A percentile compares a stretch with the other conserved stretches of the same genome.
These are phyloP conservation scores for Pammene fasciana DNA, from an alignment of 2,888 invertebrate genomes.

Conservation along the genomic window DNA sequence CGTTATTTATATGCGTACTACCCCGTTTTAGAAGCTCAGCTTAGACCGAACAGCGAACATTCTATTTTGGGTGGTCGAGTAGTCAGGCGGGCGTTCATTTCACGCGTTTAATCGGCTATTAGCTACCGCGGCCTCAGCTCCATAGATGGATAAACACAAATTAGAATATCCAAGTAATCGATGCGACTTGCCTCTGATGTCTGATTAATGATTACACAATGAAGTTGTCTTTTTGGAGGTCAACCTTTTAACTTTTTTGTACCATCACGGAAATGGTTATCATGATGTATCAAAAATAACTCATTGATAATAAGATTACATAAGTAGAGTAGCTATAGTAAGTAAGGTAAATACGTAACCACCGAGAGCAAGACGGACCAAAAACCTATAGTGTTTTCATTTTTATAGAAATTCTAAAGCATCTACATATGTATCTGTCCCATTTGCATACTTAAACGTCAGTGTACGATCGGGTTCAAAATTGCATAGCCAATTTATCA, in stretches of 20 bases:
- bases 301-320: too few species aligned
- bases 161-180: constrained; percentile 50
- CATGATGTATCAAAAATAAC: background rate
- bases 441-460: too few species aligned
- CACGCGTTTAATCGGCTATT: constrained; percentile 68
- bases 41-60: constrained; percentile 24
- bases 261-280: background rate
- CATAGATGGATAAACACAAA: constrained; percentile 56
- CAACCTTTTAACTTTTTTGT: constrained; percentile 27
- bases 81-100: constrained; percentile 64
- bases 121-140: constrained; percentile 46
- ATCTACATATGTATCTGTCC: too few species aligned
- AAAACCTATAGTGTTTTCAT: too few species aligned
- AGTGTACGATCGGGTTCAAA: too few species aligned
- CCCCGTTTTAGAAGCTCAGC: background rate
- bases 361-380: too few species aligned
- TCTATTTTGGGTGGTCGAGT: constrained; percentile 73
- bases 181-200: constrained; percentile 44
- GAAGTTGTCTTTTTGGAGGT: constrained; percentile 39
- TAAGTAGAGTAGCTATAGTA: too few species aligned
- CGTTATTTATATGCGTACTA: background rate
- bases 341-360: too few species aligned
- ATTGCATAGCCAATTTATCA: too few species aligned
- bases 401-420: too few species aligned
- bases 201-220: constrained; percentile 50